Conservation (phyloP, 2,797 vertebrate species). For the Eremophila alpestris region DNA sequence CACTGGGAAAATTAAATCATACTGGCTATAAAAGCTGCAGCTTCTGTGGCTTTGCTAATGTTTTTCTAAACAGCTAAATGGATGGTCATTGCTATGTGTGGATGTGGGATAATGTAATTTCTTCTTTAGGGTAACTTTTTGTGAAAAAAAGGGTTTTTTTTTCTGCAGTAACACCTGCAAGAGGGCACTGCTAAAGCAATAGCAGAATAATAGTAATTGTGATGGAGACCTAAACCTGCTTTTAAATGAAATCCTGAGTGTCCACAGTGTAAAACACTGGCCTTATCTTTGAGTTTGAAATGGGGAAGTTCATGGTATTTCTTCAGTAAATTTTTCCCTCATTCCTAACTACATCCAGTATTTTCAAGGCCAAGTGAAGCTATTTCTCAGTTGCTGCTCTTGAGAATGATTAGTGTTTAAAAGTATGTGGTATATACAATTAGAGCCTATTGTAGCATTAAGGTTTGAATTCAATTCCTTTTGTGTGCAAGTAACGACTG, state of each 20-base stretch:
- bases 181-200: background rate
- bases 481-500: background rate
- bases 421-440: background rate
- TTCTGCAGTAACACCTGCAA: background rate
- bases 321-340: background rate
- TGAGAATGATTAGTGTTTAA: background rate
- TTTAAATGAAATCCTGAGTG: background rate
- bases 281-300: background rate
- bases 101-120: background rate
- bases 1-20: background rate
- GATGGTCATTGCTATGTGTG: background rate
- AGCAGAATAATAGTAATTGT: background rate
- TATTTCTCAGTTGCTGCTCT: background rate
- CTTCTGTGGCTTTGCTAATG: background rate
- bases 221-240: background rate
- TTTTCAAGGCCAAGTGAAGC: background rate
- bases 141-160: background rate
- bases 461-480: conserved; percentile 1
- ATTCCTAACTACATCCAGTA: background rate
- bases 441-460: background rate
- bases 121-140: background rate
- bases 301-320: background rate
- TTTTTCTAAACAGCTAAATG: background rate
- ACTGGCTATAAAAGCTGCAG: background rate
- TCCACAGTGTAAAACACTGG: background rate